Evolutionary conservation across 2,888 invertebrate species (phyloP), one percentile per base, ranked within the genome.

Genomic region (Tanytarsus gracilentus): DNA sequence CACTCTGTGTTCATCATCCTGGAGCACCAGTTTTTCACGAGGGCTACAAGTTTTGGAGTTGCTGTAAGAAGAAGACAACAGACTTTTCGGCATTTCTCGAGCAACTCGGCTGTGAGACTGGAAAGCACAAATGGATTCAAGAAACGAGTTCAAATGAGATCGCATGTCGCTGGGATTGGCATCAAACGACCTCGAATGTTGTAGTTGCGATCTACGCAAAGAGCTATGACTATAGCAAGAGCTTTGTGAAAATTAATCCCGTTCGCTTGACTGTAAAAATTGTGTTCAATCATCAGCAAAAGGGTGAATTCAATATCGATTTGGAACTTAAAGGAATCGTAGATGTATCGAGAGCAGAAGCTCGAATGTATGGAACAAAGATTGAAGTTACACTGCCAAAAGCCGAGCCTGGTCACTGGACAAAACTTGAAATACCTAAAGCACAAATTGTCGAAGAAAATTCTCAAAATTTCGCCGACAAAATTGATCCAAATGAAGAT

Each of bases 41-140:
- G 76, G 97, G 96, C 0, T 76, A 96, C 70, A 98, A 98, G 71
- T 98, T 84, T 73, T 98, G 97, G 97, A 88, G 94, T 0, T 99
- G 99, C 70, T 99, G 99, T 69, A 84, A 88, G 66, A 87, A 86
- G 68, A 84, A 86, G 68, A 98, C 98, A 0, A 85, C 91, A 1
- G 98, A 99, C 71, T 99, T 99, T 70, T 82, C 88, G 61, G 82
- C 81, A 2, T 99, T 99, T 70, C 77, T 99, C 61, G 86, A 84
- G 60, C 98, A 98, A 77, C 83, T 81, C 55, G 99, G 99, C 0
- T 99, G 99, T 70, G 78, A 80, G 4, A 77, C 78, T 61, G 97
- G 95, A 4, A 78, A 78, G 51, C 99, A 99, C 75, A 76, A 85
- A 62, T 99, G 97, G 96, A 77, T 79, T 64, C 81, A 84, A 71